Conservation (phyloP, 92 coral and sea anemone genomes). For the Nematostella vectensis region DNA sequence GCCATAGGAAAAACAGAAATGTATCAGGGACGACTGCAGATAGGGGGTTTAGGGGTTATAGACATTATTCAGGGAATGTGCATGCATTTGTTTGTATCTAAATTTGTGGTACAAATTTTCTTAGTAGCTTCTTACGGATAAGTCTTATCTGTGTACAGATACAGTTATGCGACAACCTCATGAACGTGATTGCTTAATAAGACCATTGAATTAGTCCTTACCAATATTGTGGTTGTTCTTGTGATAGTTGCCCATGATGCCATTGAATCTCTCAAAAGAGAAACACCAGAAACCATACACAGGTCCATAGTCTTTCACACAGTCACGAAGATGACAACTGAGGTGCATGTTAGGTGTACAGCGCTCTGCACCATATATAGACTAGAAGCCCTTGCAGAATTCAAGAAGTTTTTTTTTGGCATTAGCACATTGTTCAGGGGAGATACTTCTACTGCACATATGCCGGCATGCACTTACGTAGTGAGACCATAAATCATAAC, state of each 20-base stretch:
- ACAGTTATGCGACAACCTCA: too few relatives aligned
- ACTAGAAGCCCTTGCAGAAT: slow-evolving; percentile 30
- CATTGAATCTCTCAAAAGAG: slow-evolving; percentile 25
- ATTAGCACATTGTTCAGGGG: slow-evolving; percentile 19
- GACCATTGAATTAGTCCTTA: slow-evolving; percentile 11
- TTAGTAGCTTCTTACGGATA: too few relatives aligned
- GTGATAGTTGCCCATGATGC: slow-evolving; percentile 26
- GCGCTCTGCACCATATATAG: slow-evolving; percentile 12
- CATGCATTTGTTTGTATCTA: not conserved
- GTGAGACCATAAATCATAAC: slow-evolving; percentile 23
- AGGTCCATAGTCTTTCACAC: slow-evolving; percentile 40
- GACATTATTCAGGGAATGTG: too few relatives aligned
- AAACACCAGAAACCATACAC: slow-evolving; percentile 27
- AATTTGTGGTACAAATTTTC: too few relatives aligned
- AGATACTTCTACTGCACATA: slow-evolving; percentile 18
- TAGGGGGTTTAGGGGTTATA: too few relatives aligned
- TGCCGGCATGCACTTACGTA: slow-evolving; percentile 28
- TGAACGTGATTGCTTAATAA: not conserved
- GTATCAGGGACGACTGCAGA: too few relatives aligned
- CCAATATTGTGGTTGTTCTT: slow-evolving; percentile 28
- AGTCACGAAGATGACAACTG: slow-evolving; percentile 35
- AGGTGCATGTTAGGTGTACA: slow-evolving; percentile 57
- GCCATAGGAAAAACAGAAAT: not conserved
- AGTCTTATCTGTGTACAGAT: too few relatives aligned
- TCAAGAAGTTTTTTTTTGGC: slow-evolving; percentile 20